Base-by-base conservation (phyloP, 2,113 vertebrate species). In the Ciconia boyciana region DNA sequence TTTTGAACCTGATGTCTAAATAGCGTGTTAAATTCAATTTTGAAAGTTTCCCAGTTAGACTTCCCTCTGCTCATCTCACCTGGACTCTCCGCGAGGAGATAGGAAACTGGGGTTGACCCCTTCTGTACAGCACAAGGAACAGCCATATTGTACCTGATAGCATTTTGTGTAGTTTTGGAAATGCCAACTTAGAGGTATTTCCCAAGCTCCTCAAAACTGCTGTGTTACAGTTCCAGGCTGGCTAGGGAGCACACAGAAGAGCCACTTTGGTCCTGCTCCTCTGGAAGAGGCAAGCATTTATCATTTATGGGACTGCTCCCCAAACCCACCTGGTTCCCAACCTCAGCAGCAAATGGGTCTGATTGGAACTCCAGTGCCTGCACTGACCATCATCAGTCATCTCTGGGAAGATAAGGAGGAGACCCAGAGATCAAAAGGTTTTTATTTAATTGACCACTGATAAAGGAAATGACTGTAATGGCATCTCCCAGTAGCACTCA, bases 81-180 rank as follows among this genome's bases (percentile, higher is more conserved):
- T 20, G 43, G 19, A 11, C 26, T 41, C 1, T 34, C 5, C 39
- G 12, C 3, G 8, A 39, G 13, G 16, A 51, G 12, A 17, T 9
- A 16, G 10, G 2, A 39, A 86, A 44, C 8, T 1, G 12, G 25
- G 12, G 39, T 0, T 70, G 17, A n/a, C 9, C 19, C 46, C 44
- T 61, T 52, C 43, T 2, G 1, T 32, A 61, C 14, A 52, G 46
- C 54, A 74, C 31, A 52, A 16, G 72, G 57, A 87, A 41, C 25
- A 77, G 22, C 46, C 34, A 3, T 0, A 4, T 3, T 2, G 4
- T 7, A 34, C 28, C 28, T 13, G 5, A 10, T 2, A 60, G 43
- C 44, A 65, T 21, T 41, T 48, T 43, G 18, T 4, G 2, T 4
- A 13, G 43, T 6, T 86, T 66, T n/a, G 21, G 24, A 72, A 92